Base-by-base conservation (phyloP, 2,888 invertebrate genomes). In the Arrhopalites spinosus region DNA sequence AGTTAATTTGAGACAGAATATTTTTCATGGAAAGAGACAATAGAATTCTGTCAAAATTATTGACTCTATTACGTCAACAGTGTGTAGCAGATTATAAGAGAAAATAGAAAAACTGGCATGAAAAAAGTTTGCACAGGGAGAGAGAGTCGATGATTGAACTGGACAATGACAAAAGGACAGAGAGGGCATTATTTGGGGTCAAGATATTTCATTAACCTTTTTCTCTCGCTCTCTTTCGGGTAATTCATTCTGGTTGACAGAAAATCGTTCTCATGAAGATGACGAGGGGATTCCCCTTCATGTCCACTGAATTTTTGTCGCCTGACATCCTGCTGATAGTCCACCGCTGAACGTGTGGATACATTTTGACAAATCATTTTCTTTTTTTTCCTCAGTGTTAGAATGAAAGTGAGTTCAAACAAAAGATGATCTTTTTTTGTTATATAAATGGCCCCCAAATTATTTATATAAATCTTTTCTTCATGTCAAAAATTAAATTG, bases 181-280 rank as follows among this genome's bases (percentile, higher is more conserved):
- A 36, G 27, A 59, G 27, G 20, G 59, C 25, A 23, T 59, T 13
- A 3, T 25, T 25, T 7, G 45, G 76, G 76, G 76, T 76, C 76
- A 76, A 74, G 61, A 77, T 77, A 77, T 77, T 77, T 77, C 77
- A 77, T 77, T 77, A 77, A 77, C 77, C 77, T 77, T 77, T 67
- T 67, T 56, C 59, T 59, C 15, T 43, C 56, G 27, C 25, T 20
- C 20, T 25, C 59, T 25, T 17, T 53, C 5, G 53, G 5, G 59
- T 61, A 27, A 71, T 76, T 76, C 76, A 72, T 76, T 72, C 53
- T 68, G 20, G 17, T 15, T 69, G 70, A 69, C 73, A 73, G 53
- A 43, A 59, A 76, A 70, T 66, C 67, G 64, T 76, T 72, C 15
- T n/a, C 61, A 20, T n/a, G 66, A 59, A n/a, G 61, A 73, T 69